Base-by-base conservation (phyloP, 1,140 invertebrate species). In the Potamilus streckersoni region DNA sequence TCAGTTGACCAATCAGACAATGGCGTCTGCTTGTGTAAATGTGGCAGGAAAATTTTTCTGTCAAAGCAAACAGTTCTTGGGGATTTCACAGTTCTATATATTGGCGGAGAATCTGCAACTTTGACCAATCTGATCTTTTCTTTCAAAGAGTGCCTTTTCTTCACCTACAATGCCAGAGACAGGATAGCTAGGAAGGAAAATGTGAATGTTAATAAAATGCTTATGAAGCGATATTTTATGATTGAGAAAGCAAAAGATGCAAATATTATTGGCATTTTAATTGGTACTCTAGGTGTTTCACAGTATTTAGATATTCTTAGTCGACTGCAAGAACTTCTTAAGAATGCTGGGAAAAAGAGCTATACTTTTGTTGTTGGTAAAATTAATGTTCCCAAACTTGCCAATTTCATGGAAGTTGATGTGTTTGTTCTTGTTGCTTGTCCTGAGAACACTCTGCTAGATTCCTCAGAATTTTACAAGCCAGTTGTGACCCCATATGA, bases 331-430 rank as follows among this genome's bases (percentile, higher is more conserved):
- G 86, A 91, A 60, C 90, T 96, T 56, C 92, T 95, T 2, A 94
- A 93, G 84, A 87, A 91, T 60, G 93, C 93, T 60, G 94, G 94
- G 0, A 97, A 97, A 86, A 96, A 96, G 84, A 93, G 93, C 70
- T 98, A 98, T 84, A 94, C 96, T n/a, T 93, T 98, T 64, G 95
- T 95, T 56, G 94, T 98, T 70, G 97, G 97, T 4, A 97, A 97
- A 90, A 94, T 96, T 20, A 98, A 96, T 92, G 93, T 94, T 62
- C 93, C 95, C 1, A 99, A 99, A 90, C 89, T 99, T 72, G 96
- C 96, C 0, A 99, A 99, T 90, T 96, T 97, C 90, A 93, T 94
- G 70, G 96, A 97, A 91, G 94, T 98, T 69, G 96, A 98, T 88
- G 92, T 95, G 65, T 98, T 96, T 91, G 94, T 98, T 5, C 91